Conservation (phyloP, 2,113 vertebrate genomes). For the Eurystomus gularis region DNA sequence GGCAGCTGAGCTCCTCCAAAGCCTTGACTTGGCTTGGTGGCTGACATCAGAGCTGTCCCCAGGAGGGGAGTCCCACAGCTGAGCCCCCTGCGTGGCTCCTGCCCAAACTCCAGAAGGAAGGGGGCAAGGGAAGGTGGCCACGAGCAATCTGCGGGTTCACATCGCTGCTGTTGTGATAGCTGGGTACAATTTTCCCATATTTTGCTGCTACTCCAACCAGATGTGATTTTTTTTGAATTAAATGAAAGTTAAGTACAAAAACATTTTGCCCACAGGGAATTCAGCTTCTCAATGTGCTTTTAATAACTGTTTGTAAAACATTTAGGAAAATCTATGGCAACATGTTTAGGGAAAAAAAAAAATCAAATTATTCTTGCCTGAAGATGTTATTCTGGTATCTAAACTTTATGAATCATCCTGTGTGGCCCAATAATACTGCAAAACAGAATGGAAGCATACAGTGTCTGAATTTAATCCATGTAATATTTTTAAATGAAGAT, state of each 20-base stretch:
- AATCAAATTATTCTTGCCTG: slow-evolving; percentile 78
- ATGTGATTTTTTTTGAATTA: slow-evolving; percentile 65
- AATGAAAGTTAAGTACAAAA: slow-evolving; percentile 80
- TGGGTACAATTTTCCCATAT: slow-evolving; percentile 70
- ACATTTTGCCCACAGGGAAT: slow-evolving; percentile 76
- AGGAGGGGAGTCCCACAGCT: background rate
- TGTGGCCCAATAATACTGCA: slow-evolving; percentile 69
- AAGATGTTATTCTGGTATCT: slow-evolving; percentile 77
- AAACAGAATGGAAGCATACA: slow-evolving; percentile 31
- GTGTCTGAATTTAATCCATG: slow-evolving; percentile 61
- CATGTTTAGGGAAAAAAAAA: slow-evolving; percentile 7
- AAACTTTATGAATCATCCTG: slow-evolving; percentile 74
- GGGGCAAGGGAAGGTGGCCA: background rate
- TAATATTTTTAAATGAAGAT: slow-evolving; percentile 54
- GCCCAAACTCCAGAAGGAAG: background rate
- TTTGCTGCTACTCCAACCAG: slow-evolving; percentile 70
- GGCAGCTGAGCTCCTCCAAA: background rate
- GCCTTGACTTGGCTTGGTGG: background rate
- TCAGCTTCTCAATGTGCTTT: slow-evolving; percentile 80
- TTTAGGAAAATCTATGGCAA: slow-evolving; percentile 80
- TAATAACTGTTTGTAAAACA: slow-evolving; percentile 82
- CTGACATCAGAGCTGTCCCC: background rate
- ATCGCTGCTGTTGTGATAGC: slow-evolving; percentile 56
- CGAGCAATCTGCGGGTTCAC: background rate
- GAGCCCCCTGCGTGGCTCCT: background rate